Evolutionary conservation across 2,888 invertebrate species (phyloP).

Genomic region (Leptinotarsa tumamoca): DNA sequence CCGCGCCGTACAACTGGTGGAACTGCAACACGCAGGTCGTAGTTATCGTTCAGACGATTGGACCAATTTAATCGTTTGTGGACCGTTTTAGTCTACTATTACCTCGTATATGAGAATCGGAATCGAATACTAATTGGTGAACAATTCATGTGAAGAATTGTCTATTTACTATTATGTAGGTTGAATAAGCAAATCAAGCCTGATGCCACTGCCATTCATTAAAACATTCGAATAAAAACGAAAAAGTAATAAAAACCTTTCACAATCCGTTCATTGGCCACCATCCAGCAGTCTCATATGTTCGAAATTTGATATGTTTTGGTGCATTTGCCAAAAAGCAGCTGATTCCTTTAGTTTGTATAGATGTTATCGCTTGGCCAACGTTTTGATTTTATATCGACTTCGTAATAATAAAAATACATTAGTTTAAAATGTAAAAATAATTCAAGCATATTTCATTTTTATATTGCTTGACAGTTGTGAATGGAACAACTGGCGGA

Average conservation of each 20-base stretch:
- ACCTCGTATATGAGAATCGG: background rate
- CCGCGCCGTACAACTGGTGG: no score
- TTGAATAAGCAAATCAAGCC: background rate
- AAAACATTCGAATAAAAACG: background rate
- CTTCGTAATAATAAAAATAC: constrained; percentile 20
- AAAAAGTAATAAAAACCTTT: constrained; percentile 2
- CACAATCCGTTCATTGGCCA: constrained; percentile 36
- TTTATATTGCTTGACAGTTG: constrained; percentile 20
- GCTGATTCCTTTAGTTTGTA: constrained; percentile 28
- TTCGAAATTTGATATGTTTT: constrained; percentile 47
- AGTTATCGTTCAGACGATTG: no score
- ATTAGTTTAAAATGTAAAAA: constrained; percentile 23
- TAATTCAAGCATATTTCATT: constrained; percentile 15
- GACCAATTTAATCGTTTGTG: background rate
- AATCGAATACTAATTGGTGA: background rate
- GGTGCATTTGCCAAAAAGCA: constrained; percentile 46
- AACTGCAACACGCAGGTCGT: no score
- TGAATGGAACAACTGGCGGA: constrained; percentile 8
- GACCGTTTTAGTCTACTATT: background rate
- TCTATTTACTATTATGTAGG: constrained; percentile 18
- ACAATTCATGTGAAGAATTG: background rate
- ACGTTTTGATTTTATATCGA: constrained; percentile 22
- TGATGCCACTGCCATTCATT: background rate
- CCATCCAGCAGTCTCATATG: constrained; percentile 38
- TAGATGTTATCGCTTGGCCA: constrained; percentile 14